These are phyloP conservation scores for Meloidogyne exigua DNA, from an alignment of 1,140 invertebrate species.

Conservation along the genomic window DNA sequence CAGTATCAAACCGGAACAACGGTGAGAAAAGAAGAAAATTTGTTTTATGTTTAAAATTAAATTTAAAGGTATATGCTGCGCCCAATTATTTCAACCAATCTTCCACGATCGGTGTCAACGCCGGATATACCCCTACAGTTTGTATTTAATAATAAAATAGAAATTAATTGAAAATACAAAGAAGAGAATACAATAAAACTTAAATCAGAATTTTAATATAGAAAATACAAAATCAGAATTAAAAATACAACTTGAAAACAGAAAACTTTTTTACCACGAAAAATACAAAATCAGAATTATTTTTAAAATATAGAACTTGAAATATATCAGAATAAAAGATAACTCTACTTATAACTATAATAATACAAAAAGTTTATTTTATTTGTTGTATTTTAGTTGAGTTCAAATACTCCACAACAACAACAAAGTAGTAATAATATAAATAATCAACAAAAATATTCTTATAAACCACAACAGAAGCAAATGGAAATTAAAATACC, in stretches of 20 bases:
- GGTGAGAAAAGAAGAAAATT: slow-evolving; percentile 13
- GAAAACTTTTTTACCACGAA: too few relatives aligned
- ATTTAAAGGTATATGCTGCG: slow-evolving; percentile 51
- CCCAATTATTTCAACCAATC: slow-evolving; percentile 38
- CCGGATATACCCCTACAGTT: slow-evolving; percentile 46
- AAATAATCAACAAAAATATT: neutral
- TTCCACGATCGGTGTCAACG: slow-evolving; percentile 42
- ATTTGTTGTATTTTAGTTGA: neutral
- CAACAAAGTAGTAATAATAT: neutral
- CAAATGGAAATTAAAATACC: slow-evolving; percentile 20
- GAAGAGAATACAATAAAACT: too few relatives aligned
- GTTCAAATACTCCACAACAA: neutral
- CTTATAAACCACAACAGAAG: neutral
- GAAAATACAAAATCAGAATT: too few relatives aligned
- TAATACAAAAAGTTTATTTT: too few relatives aligned
- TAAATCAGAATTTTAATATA: too few relatives aligned
- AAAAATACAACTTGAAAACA: too few relatives aligned
- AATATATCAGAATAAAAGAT: too few relatives aligned
- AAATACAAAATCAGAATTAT: too few relatives aligned
- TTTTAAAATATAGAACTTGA: too few relatives aligned
- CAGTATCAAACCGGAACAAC: slow-evolving; percentile 38
- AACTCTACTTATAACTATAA: too few relatives aligned
- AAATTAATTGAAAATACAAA: too few relatives aligned
- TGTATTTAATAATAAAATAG: neutral
- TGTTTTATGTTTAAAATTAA: neutral